Base-by-base conservation (phyloP, 2,888 invertebrate genomes). In the Drosophila borborema region DNA sequence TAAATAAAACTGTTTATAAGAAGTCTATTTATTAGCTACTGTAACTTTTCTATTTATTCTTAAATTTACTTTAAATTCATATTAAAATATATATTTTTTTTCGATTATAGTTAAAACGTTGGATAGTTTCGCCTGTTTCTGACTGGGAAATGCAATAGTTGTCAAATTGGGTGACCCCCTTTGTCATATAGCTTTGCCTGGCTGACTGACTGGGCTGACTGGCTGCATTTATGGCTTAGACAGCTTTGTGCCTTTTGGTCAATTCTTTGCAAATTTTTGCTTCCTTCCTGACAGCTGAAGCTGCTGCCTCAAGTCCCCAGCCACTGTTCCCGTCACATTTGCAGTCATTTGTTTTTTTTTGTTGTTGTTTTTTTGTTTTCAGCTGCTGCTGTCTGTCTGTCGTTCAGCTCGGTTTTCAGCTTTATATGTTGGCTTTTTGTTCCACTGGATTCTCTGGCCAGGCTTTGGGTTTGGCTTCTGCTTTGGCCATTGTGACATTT, bases 211-310 rank as follows among this genome's bases (percentile, higher is more conserved):
- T 10, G 23, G 48, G 1, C 46, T 48, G 48, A 1, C 46, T 28
- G 20, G 7, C 66, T 78, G 75, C 80, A 66, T 72, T 86, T 77
- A 72, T 84, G 85, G 67, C 59, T 84, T 74, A 58, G 76, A 85
- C 85, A 80, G 78, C 67, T 72, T 78, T 64, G 14, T 48, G 66
- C 66, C 56, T 64, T 64, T 69, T 79, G 79, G 66, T 71, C 65
- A 77, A 74, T 72, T 60, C 58, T 74, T 72, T 64, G 58, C 64
- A 66, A 63, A 63, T 61, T 67, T 46, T 40, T 43, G 49, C 43
- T 54, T 64, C 55, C 73, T 46, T 64, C 64, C 64, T 51, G 51
- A 36, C 34, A 54, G 54, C n/a, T 38, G 38, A 38, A 54, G 40
- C 54, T 6, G 54, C 67, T 40, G 23, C 40, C 54, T 16, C 40